A percentile compares a stretch with the other conserved stretches of the same genome.
Evolutionary conservation across 2,888 invertebrate genomes (phyloP).

Genomic region (Galerucella nymphaeae): DNA sequence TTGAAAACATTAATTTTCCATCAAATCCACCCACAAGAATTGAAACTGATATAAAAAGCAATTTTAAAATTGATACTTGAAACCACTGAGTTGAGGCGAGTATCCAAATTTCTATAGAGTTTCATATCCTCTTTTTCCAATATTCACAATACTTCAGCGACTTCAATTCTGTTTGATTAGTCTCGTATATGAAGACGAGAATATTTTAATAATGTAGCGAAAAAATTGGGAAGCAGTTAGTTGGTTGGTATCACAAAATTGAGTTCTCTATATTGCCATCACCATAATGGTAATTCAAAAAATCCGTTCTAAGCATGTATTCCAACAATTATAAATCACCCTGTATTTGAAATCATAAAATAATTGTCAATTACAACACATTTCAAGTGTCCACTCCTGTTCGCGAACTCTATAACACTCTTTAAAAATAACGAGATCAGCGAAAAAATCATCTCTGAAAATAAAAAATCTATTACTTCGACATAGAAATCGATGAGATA

Average conservation of each 20-base stretch:
- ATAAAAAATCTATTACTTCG: slow-evolving; percentile 23
- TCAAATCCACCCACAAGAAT: neutral
- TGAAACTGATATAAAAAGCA: neutral
- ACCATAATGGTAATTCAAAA: no score
- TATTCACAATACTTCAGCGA: slow-evolving; percentile 18
- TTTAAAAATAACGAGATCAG: slow-evolving; percentile 24
- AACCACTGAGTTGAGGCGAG: neutral
- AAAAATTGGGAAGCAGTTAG: no score
- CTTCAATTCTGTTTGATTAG: slow-evolving; percentile 33
- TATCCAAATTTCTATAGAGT: slow-evolving; percentile 8
- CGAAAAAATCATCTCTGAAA: slow-evolving; percentile 24
- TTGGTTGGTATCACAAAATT: no score
- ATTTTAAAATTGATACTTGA: neutral
- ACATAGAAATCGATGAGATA: slow-evolving; percentile 24
- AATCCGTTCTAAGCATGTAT: no score
- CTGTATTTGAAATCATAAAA: neutral
- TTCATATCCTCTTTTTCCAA: slow-evolving; percentile 16
- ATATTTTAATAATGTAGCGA: slow-evolving; percentile 23
- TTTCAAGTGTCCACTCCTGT: slow-evolving; percentile 1
- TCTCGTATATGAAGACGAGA: slow-evolving; percentile 21
- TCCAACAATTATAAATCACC: no score
- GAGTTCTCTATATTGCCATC: no score
- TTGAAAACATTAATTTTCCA: neutral
- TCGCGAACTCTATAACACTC: slow-evolving; percentile 21
- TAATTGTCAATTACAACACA: neutral